phyloP scores from a whole-genome alignment of 2,797 vertebrate species.

The Limosa lapponica region DNA sequence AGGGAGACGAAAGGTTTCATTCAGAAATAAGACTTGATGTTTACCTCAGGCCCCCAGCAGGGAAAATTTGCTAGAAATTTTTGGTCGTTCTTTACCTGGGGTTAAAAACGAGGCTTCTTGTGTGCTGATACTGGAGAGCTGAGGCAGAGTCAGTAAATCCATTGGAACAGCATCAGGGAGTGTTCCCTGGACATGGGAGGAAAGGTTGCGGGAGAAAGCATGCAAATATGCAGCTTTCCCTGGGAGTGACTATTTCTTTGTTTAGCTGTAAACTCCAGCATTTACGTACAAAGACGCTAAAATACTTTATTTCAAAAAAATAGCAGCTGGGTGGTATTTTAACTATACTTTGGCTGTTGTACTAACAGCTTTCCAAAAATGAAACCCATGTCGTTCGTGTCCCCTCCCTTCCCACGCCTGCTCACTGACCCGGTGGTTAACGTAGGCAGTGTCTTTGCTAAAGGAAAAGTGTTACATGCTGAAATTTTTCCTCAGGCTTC shows the following conservation, averaged over 20 bases:
- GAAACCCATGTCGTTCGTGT: rapidly evolving
- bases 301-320: neutral
- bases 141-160: neutral
- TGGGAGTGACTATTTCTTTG: neutral
- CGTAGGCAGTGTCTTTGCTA: neutral
- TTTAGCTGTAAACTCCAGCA: neutral
- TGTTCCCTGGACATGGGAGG: neutral
- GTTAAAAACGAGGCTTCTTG: neutral
- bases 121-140: rapidly evolving
- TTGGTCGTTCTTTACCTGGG: slow-evolving; percentile 48
- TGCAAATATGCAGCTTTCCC: neutral
- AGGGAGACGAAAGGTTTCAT: neutral
- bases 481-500: neutral
- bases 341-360: neutral
- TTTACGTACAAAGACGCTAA: neutral
- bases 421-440: neutral
- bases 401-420: neutral
- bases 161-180: neutral
- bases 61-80: slow-evolving; percentile 48
- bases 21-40: slow-evolving; percentile 47
- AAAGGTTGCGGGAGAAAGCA: neutral
- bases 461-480: neutral
- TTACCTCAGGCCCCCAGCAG: slow-evolving; percentile 23
- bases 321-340: neutral
- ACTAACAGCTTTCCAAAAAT: neutral